A percentile compares a stretch with the other conserved stretches of the same genome.
Conservation (phyloP, 2,113 vertebrate genomes). For the Pitta sordida region DNA sequence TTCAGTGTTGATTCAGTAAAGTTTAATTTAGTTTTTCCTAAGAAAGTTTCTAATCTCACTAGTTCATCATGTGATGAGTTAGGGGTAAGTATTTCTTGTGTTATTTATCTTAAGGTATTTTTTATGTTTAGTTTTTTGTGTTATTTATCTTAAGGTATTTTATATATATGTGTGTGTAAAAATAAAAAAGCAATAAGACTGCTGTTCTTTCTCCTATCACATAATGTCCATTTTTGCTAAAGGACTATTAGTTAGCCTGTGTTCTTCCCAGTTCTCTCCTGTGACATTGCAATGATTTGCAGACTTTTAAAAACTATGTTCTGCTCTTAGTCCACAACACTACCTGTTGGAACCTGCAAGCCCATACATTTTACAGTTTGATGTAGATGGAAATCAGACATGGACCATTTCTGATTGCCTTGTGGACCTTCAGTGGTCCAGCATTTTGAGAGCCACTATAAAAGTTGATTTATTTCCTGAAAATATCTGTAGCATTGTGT, state of each 20-base stretch:
- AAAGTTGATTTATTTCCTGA: background rate
- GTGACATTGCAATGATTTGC: background rate
- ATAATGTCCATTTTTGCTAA: background rate
- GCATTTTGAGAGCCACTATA: background rate
- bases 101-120: background rate
- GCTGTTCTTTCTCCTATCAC: background rate
- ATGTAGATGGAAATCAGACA: background rate
- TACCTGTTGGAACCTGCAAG: background rate
- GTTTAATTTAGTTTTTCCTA: background rate
- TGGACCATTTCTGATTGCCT: background rate
- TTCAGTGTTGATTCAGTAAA: background rate
- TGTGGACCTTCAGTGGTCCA: background rate
- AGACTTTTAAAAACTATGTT: background rate
- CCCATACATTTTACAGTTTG: background rate
- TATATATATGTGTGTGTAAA: background rate
- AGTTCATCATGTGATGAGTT: background rate
- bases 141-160: background rate
- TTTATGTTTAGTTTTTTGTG: background rate
- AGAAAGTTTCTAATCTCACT: background rate
- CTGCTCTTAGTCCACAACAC: background rate
- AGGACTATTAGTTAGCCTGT: background rate
- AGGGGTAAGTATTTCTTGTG: background rate
- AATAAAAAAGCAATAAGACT: background rate
- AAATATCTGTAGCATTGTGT: accelerated
- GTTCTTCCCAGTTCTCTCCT: background rate